Evolutionary conservation across 1,140 invertebrate genomes (phyloP), one percentile per base, ranked within the genome.

Genomic region (Calliphora vicina): DNA sequence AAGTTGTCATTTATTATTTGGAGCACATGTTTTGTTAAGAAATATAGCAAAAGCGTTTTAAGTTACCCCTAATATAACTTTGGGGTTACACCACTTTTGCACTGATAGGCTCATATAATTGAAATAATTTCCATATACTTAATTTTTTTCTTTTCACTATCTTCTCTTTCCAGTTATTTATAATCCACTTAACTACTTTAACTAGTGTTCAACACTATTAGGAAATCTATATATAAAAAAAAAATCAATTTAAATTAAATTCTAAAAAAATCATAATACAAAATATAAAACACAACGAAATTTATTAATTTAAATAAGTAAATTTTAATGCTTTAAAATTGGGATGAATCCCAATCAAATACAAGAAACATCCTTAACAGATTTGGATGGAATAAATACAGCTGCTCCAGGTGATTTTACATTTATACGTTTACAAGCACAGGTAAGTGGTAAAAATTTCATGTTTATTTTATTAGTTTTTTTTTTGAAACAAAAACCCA

Each of bases 271-370:
- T 50, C 45, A 15, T 2, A 35, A 35, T 35, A 35, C 10, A 20
- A 43, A 23, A 9, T 45, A 78, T 23, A 20, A 78, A 25, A 43
- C 10, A 78, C 74, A 78, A 78, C 74, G 74, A 78, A 78, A 27
- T 78, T 45, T 78, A 78, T 25, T 43, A 78, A 78, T 25, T 43
- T 25, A 20, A 76, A 42, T 42, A 43, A 20, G 74, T 29, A 10
- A 78, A 35, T 35, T 43, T 78, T 78, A 78, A 78, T 45, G 74
- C 23, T 78, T 78, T 78, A 43, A 78, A 43, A 78, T 78, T 78
- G 74, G 74, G 74, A 78, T 78, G 74, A 78, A 78, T 78, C 74
- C 42, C 74, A 78, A 78, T 78, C 74, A 78, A 78, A 78, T 78
- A 45, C 74, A 78, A 20, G 74, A 78, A 43, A 78, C 74, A 26